Conservation (phyloP, 2,797 vertebrate species). For the Bradypodion pumilum region DNA sequence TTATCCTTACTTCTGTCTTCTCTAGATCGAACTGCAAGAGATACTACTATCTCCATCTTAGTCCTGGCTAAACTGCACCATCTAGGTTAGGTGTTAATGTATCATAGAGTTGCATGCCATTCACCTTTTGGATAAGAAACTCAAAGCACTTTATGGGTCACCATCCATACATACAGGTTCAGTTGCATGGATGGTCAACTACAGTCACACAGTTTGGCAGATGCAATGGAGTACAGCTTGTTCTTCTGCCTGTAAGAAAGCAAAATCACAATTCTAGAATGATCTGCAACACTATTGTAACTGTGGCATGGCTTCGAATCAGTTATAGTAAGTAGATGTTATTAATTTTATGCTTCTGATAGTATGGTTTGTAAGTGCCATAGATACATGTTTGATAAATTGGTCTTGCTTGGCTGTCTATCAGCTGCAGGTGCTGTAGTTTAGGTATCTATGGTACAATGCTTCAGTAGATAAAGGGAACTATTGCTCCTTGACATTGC, state of each 20-base stretch:
- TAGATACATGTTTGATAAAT: not conserved
- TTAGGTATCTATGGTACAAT: not conserved
- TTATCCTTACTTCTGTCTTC: conserved; percentile 66
- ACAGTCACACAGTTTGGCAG: conserved; percentile 38
- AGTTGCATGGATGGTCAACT: conserved; percentile 20
- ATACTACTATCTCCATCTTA: conserved; percentile 64
- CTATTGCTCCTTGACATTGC: not conserved
- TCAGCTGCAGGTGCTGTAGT: not conserved
- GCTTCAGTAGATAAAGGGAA: conserved; percentile 2
- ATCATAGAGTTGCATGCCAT: conserved; percentile 58
- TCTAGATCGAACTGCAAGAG: conserved; percentile 68
- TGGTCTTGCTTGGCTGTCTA: conserved; percentile 17
- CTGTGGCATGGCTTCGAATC: conserved; percentile 62
- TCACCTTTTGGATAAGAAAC: conserved; percentile 23
- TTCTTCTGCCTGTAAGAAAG: conserved; percentile 40
- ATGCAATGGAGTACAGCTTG: conserved; percentile 13
- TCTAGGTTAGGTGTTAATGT: conserved; percentile 63
- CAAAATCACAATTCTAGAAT: conserved; percentile 44
- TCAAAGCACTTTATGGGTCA: conserved; percentile 44
- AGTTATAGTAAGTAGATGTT: conserved; percentile 45
- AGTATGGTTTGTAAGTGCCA: conserved; percentile 25
- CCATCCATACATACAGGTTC: conserved; percentile 41
- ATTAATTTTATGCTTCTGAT: conserved; percentile 25
- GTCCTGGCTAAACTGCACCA: conserved; percentile 64
- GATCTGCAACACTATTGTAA: conserved; percentile 47